These are phyloP conservation scores for Parazoanthus swiftii DNA, from an alignment of 92 coral and sea anemone genomes.

Conservation along the genomic window DNA sequence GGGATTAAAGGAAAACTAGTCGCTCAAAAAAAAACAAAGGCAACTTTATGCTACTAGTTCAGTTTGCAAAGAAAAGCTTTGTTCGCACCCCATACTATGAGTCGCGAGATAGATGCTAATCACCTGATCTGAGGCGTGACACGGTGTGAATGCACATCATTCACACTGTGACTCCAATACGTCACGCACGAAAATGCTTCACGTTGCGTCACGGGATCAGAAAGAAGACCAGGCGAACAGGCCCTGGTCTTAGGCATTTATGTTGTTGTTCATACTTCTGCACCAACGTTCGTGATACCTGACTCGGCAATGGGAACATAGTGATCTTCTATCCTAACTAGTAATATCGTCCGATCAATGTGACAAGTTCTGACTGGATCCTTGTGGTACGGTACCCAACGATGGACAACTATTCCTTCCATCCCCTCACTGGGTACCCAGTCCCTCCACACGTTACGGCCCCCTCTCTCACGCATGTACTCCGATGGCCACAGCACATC, in stretches of 20 bases:
- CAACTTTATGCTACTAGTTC: too few species aligned
- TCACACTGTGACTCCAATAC: too few species aligned
- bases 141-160: too few species aligned
- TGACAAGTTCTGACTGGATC: slow-evolving; percentile 77
- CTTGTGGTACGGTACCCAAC: slow-evolving; percentile 79
- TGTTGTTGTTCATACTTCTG: slow-evolving; percentile 54
- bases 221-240: too few species aligned
- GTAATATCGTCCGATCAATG: slow-evolving; percentile 73
- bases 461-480: slow-evolving; percentile 80
- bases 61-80: too few species aligned
- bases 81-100: too few species aligned
- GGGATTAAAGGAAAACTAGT: too few species aligned
- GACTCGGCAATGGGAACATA: slow-evolving; percentile 85
- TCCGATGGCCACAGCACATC: slow-evolving; percentile 94
- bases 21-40: too few species aligned
- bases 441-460: slow-evolving; percentile 76
- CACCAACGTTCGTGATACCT: slow-evolving; percentile 67
- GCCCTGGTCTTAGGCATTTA: neutral
- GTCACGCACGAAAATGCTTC: too few species aligned
- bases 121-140: too few species aligned
- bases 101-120: too few species aligned
- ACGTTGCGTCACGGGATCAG: too few species aligned
- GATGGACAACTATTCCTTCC: slow-evolving; percentile 83
- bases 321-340: slow-evolving; percentile 74
- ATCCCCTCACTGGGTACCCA: slow-evolving; percentile 83